Conservation (phyloP, 1,140 invertebrate genomes). For the Phthorimaea operculella region DNA sequence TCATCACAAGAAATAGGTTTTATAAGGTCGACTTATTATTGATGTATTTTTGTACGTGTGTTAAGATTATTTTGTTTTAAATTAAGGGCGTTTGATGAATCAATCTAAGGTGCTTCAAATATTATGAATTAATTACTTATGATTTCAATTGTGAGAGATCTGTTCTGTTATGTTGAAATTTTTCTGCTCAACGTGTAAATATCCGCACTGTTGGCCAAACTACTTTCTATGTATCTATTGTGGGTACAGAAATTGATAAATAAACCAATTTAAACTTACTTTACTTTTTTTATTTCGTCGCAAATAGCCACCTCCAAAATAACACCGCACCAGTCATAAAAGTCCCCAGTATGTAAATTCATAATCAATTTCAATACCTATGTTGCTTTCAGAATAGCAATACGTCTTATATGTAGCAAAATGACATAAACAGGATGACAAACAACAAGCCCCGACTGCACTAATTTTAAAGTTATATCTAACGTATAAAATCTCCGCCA, state of each 20-base stretch:
- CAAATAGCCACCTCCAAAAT: too few species aligned
- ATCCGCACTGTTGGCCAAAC: conserved; percentile 33
- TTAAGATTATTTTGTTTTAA: conserved; percentile 22
- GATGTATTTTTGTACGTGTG: conserved; percentile 43
- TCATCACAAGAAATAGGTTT: conserved; percentile 52
- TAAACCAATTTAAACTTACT: conserved; percentile 32
- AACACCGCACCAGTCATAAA: too few species aligned
- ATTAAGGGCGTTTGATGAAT: conserved; percentile 6
- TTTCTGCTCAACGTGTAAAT: conserved; percentile 37
- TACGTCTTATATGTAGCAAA: too few species aligned
- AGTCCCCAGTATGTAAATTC: too few species aligned
- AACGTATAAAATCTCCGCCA: too few species aligned
- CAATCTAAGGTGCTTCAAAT: conserved; percentile 19
- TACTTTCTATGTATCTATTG: conserved; percentile 50
- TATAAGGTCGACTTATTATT: conserved; percentile 21
- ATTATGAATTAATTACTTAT: neutral
- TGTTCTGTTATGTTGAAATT: conserved; percentile 13
- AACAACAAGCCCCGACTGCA: too few species aligned
- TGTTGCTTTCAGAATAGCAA: too few species aligned
- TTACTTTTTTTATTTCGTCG: neutral
- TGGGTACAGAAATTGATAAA: conserved; percentile 67
- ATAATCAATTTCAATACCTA: too few species aligned
- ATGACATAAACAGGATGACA: too few species aligned
- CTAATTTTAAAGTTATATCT: too few species aligned
- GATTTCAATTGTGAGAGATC: neutral